A percentile compares a stretch with the other conserved stretches of the same genome.
These are phyloP conservation scores for Drosophila ambigua DNA, from an alignment of 1,140 invertebrate genomes.

Conservation along the genomic window DNA sequence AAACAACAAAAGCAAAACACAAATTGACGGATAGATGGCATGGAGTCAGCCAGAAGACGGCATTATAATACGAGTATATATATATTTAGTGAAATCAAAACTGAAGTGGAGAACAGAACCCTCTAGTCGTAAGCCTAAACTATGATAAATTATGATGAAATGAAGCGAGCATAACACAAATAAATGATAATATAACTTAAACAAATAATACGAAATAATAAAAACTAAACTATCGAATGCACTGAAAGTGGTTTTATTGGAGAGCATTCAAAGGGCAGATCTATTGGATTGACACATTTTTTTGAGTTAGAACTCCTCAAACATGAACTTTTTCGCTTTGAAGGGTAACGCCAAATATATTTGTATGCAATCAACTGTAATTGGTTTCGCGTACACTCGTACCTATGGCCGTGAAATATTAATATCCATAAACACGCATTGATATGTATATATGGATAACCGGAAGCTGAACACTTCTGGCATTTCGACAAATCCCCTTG, in stretches of 20 bases:
- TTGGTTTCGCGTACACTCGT: conserved; percentile 2
- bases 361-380: background rate
- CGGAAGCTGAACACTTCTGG: conserved; percentile 21
- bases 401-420: conserved; percentile 23
- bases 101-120: conserved; percentile 55
- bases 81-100: conserved; percentile 79
- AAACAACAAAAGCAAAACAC: conserved; percentile 33
- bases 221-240: conserved; percentile 68
- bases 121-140: conserved; percentile 73
- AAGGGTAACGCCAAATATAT: background rate
- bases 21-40: conserved; percentile 4
- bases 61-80: conserved; percentile 15
- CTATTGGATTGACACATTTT: too few species aligned
- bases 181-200: conserved; percentile 46
- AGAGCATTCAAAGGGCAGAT: background rate
- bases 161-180: conserved; percentile 37
- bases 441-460: conserved; percentile 11
- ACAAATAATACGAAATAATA: conserved; percentile 60
- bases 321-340: too few species aligned
- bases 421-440: conserved; percentile 41
- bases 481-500: conserved; percentile 26
- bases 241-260: conserved; percentile 10
- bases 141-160: conserved; percentile 31
- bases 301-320: too few species aligned
- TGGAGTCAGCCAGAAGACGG: conserved; percentile 22